These are phyloP conservation scores for Lottia gigantea DNA, from an alignment of 2,888 invertebrate species.

Conservation along the genomic window DNA sequence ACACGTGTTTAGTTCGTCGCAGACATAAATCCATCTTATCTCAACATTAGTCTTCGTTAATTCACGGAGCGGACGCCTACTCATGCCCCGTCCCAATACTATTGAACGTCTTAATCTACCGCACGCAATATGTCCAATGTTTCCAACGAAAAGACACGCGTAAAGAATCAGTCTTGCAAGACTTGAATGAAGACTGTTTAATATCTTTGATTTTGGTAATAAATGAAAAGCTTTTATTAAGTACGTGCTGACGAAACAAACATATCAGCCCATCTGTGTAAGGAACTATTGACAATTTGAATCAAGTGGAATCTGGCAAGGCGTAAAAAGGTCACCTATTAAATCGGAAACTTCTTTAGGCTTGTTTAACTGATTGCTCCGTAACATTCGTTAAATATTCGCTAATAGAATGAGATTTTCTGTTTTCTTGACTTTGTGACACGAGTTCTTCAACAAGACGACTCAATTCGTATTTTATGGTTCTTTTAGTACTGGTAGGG, in stretches of 20 bases:
- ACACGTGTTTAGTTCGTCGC: slow-evolving; percentile 5
- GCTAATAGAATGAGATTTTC: slow-evolving; percentile 4
- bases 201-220: slow-evolving; percentile 10
- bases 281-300: not conserved
- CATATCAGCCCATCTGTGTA: not conserved
- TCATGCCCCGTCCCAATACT: slow-evolving; percentile 4
- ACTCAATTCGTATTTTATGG: too few species aligned
- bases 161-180: slow-evolving; percentile 2
- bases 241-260: slow-evolving; percentile 8
- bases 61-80: slow-evolving; percentile 10
- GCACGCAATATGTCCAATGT: slow-evolving; percentile 11
- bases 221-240: slow-evolving; percentile 8
- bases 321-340: slow-evolving; percentile 4
- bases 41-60: slow-evolving; percentile 11
- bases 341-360: not conserved
- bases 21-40: slow-evolving; percentile 6
- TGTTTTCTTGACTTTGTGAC: slow-evolving; percentile 10
- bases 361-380: not conserved
- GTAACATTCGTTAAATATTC: not conserved
- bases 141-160: slow-evolving; percentile 7
- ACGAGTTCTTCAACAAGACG: not conserved
- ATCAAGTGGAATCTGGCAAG: not conserved
- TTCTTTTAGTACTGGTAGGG: too few species aligned
- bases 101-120: slow-evolving; percentile 9
- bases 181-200: not conserved